A percentile compares a stretch with the other conserved stretches of the same genome.
Evolutionary conservation across 1,140 invertebrate species (phyloP).

Genomic region (Pentalonia nigronervosa): DNA sequence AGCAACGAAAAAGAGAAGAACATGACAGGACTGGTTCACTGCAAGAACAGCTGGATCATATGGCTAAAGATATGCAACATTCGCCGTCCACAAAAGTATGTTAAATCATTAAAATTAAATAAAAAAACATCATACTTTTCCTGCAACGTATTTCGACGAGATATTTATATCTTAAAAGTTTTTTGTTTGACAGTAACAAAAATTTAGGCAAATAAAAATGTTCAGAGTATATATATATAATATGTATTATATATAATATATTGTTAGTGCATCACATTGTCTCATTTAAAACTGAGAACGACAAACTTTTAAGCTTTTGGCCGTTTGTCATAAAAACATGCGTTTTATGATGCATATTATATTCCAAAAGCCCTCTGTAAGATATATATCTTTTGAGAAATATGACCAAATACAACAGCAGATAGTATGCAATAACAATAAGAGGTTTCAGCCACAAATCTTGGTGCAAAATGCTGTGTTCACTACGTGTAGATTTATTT

Average conservation of each 20-base stretch:
- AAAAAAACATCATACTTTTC: neutral
- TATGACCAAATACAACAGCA: neutral
- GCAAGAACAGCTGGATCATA: conserved; percentile 50
- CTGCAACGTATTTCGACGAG: neutral
- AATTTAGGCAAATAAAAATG: neutral
- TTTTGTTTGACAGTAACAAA: neutral
- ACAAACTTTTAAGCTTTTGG: neutral
- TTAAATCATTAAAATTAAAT: neutral
- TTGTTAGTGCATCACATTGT: neutral
- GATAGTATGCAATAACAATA: conserved; percentile 54
- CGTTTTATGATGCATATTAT: neutral
- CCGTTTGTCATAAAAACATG: neutral
- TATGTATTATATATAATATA: neutral
- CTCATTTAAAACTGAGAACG: neutral
- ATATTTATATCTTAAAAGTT: neutral
- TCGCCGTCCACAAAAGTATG: conserved; percentile 47
- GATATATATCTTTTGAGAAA: conserved; percentile 33
- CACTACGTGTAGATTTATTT: neutral
- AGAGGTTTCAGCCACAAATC: conserved; percentile 54
- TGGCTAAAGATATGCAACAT: conserved; percentile 54
- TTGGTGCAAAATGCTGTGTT: conserved; percentile 5
- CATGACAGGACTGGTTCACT: conserved; percentile 65
- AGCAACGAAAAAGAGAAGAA: conserved; percentile 83
- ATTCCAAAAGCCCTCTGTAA: neutral
- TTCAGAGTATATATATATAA: neutral